Evolutionary conservation across 2,888 invertebrate genomes (phyloP), one percentile per base, ranked within the genome.

Genomic region (Slavum lentiscoides): DNA sequence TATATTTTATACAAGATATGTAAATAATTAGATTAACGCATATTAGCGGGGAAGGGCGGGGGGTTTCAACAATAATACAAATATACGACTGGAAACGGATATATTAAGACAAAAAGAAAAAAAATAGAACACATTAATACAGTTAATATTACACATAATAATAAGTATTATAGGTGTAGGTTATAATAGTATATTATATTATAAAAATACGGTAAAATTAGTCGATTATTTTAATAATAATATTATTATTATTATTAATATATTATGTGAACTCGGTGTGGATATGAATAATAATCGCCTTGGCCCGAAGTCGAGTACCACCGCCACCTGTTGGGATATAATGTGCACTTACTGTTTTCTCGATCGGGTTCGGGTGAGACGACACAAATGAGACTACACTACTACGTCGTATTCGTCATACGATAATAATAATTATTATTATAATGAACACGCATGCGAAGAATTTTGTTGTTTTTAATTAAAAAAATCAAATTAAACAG

Each of bases 241-340:
- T 30, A 30, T 2, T 30, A 30, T 30, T 30, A 30, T 30, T 8
- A 67, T 21, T 23, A 17, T 72, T 61, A 61, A 43, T 11, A 55
- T 37, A 55, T 69, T 30, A 37, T 23, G n/a, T 30, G 68, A 76
- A 76, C 59, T 76, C 30, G 49, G 75, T 15, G 67, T 49, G 43
- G 53, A 62, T 58, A 80, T 80, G 72, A 43, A 80, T 68, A 43
- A 80, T 68, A 30, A 30, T 30, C 80, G 64, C 80, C 77, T 77
- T 77, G 68, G 61, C 69, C 76, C 80, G 68, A 75, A 67, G n/a
- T 68, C 23, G 37, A 80, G 80, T 80, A 72, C 80, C 80, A 72
- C 80, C 80, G 80, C 80, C 80, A 80, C 80, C 80, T 80, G 68
- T 69, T 77, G 62, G 61, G 69, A 30, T 30, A 30, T 69, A 53